Percentiles rank a stretch among this genome's conserved stretches.
These are phyloP conservation scores for Tamias sibiricus DNA, from an alignment of 2,113 vertebrate genomes.

Conservation along the genomic window DNA sequence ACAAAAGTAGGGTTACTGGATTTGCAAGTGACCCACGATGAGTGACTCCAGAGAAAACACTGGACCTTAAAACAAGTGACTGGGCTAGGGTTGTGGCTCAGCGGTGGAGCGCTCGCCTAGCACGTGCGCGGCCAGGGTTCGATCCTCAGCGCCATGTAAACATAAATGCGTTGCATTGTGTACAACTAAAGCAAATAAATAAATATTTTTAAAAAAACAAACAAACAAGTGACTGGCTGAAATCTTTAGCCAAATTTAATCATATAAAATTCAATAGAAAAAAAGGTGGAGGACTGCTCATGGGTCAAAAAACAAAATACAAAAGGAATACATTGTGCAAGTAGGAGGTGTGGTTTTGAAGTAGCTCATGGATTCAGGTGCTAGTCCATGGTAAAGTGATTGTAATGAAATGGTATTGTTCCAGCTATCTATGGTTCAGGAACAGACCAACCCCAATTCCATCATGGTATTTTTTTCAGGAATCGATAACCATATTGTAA, in stretches of 20 bases:
- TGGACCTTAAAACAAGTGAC: accelerated
- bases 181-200: no score
- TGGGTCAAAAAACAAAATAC: background rate
- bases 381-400: background rate
- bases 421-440: background rate
- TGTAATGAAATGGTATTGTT: background rate
- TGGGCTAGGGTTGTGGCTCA: no score
- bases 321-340: background rate
- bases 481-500: conserved; percentile 42
- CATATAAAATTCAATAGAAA: background rate
- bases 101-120: no score
- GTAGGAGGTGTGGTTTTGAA: background rate
- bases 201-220: no score
- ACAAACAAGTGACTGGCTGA: no score
- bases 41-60: background rate
- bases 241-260: conserved; percentile 24
- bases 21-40: background rate
- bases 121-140: no score
- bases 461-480: background rate
- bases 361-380: background rate
- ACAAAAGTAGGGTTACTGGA: background rate
- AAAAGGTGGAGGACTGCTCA: background rate
- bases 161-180: no score
- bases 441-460: background rate
- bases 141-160: no score